Percentiles rank a stretch among this genome's conserved stretches.
phyloP scores from a whole-genome alignment of 64 coral and sea anemone genomes.

The Acropora yongei region DNA sequence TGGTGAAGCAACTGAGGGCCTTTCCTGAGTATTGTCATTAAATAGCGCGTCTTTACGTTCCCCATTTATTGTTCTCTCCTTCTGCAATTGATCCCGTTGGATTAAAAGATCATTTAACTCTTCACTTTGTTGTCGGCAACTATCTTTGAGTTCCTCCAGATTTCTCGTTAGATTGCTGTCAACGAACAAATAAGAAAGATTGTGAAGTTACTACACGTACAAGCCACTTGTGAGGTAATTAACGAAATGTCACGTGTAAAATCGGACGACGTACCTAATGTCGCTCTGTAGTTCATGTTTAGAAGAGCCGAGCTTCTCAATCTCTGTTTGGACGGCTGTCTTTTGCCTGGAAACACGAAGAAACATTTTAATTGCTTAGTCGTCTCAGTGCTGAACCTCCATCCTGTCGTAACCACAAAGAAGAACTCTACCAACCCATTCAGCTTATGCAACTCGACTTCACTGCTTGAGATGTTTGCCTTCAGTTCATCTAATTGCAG shows the following conservation, averaged over 20 bases:
- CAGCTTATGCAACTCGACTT: constrained; percentile 5
- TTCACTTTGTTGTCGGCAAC: constrained; percentile 33
- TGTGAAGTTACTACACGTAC: no score
- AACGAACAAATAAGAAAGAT: neutral
- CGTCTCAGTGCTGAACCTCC: no score
- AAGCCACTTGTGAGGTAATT: no score
- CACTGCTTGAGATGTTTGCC: constrained; percentile 22
- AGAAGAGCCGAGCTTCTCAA: constrained; percentile 23
- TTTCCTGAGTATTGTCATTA: constrained; percentile 21
- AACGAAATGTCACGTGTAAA: neutral
- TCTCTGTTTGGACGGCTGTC: constrained; percentile 23
- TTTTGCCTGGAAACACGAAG: constrained; percentile 40
- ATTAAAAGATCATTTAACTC: constrained; percentile 20
- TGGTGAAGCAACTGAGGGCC: neutral
- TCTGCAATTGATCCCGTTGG: constrained; percentile 18
- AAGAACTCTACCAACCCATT: neutral
- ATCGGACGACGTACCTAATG: neutral
- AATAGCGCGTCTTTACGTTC: constrained; percentile 44
- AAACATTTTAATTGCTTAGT: neutral
- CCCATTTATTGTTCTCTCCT: constrained; percentile 10
- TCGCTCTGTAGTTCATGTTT: constrained; percentile 24
- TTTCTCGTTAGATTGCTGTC: constrained; percentile 19
- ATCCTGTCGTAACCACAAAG: no score
- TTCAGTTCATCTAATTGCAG: constrained; percentile 36
- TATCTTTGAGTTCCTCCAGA: constrained; percentile 40